A percentile compares a stretch with the other conserved stretches of the same genome.
These are phyloP conservation scores for Galaxias olidus DNA, from an alignment of 2,797 vertebrate genomes.

Conservation along the genomic window DNA sequence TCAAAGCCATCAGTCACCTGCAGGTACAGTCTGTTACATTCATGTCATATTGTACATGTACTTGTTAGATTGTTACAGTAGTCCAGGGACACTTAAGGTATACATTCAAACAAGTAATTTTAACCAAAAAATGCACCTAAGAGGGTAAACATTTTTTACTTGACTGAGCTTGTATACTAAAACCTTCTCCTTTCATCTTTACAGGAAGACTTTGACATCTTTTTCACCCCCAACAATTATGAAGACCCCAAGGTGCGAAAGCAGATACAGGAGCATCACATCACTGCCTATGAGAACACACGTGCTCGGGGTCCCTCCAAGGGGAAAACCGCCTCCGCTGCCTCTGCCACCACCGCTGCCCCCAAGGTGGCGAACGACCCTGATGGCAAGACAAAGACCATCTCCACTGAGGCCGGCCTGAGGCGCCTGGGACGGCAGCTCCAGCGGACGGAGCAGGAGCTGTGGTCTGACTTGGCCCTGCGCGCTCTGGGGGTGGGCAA, in stretches of 20 bases:
- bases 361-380: slow-evolving; percentile 50
- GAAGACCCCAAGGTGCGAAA: slow-evolving; percentile 75
- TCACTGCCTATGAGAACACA: slow-evolving; percentile 79
- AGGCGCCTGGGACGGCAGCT: slow-evolving; percentile 83
- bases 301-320: slow-evolving; percentile 51
- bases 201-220: slow-evolving; percentile 90
- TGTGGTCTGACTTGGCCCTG: slow-evolving; percentile 83
- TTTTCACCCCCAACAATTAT: slow-evolving; percentile 84
- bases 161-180: background rate
- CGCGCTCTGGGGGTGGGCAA: slow-evolving; percentile 81
- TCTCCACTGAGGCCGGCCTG: slow-evolving; percentile 73
- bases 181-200: background rate
- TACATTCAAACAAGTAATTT: too few relatives aligned
- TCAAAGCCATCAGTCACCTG: slow-evolving; percentile 82
- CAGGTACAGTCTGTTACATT: slow-evolving; percentile 72
- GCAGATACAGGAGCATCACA: slow-evolving; percentile 82
- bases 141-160: too few relatives aligned
- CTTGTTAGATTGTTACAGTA: too few relatives aligned
- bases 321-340: slow-evolving; percentile 9
- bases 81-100: too few relatives aligned
- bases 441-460: slow-evolving; percentile 79
- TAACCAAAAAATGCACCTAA: too few relatives aligned
- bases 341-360: slow-evolving; percentile 1
- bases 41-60: background rate
- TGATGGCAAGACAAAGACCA: slow-evolving; percentile 63